A percentile compares a stretch with the other conserved stretches of the same genome.
Conservation (phyloP, 2,888 invertebrate genomes). For the Nasonovia ribisnigri region DNA sequence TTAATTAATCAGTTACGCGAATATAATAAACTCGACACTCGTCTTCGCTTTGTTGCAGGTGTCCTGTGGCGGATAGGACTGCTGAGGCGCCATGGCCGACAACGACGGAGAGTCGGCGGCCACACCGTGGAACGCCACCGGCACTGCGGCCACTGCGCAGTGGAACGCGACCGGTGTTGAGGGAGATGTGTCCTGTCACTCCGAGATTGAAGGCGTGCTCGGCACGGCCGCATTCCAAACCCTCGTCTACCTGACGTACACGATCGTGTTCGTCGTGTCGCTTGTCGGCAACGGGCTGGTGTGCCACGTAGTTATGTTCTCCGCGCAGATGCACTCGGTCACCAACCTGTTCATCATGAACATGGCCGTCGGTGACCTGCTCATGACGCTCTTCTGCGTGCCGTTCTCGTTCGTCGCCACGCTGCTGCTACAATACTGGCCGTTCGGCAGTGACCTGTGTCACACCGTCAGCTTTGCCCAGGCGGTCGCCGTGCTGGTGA, state of each 20-base stretch:
- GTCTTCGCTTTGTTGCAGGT: background rate
- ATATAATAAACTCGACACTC: too few species aligned
- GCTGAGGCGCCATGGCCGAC: background rate
- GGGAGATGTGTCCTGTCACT: background rate
- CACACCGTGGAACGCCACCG: background rate
- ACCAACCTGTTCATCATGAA: constrained; percentile 94
- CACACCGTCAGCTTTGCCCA: constrained; percentile 76
- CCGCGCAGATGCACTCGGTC: constrained; percentile 89
- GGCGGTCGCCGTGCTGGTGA: constrained; percentile 79
- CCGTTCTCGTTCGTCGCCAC: constrained; percentile 90
- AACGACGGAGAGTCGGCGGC: background rate
- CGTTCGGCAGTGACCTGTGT: constrained; percentile 86
- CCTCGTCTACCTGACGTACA: constrained; percentile 80
- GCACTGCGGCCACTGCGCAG: background rate
- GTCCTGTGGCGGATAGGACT: background rate
- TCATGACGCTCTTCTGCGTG: constrained; percentile 91
- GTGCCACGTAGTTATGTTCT: constrained; percentile 87
- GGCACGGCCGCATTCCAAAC: constrained; percentile 72
- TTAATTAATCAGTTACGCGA: too few species aligned
- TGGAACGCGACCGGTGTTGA: background rate
- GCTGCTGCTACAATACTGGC: constrained; percentile 87
- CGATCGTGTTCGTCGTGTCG: constrained; percentile 79
- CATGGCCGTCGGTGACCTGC: constrained; percentile 88
- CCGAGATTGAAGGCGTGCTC: background rate
- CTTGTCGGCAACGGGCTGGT: constrained; percentile 83